Base-by-base conservation (phyloP, 2,888 invertebrate species). In the Leptura quadrifasciata region DNA sequence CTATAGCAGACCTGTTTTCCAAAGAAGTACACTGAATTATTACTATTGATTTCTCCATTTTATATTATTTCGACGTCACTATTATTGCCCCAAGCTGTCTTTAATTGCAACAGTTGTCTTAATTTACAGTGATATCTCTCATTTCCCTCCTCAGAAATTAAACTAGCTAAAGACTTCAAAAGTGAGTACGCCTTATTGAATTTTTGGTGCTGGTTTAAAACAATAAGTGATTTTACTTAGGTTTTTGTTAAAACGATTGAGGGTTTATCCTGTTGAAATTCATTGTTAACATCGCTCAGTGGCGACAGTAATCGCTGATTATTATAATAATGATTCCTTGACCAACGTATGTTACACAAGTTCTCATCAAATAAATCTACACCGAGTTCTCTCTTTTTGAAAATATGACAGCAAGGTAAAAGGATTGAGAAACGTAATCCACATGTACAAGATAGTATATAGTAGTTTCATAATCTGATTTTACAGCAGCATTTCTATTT, bases 401-500 rank as follows among this genome's bases (percentile, higher is more conserved):
- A 3, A 57, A 57, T 57, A 57, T 57, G 57, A n/a, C 57, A 17
- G n/a, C 57, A 18, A 57, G 20, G 57, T 17, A 57, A 57, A 10
- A 57, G 57, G 8, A 57, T 57, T 15, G 17, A 57, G n/a, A 17
- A 57, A 57, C 57, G 57, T 57, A 17, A n/a, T 57, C 57, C 57
- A 57, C 57, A 57, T 57, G 17, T 57, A 17, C 57, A 57, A 9
- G 57, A 57, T 57, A 17, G 5, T 24, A 17, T 17, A 57, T 17
- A 57, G 18, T 18, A 57, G 57, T 57, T n/a, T 57, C 57, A 57
- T 57, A 57, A 20, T 18, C n/a, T 17, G 57, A 57, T n/a, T 57
- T 57, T 57, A 57, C 57, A 57, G 57, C 18, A 57, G n/a, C 57
- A 57, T 57, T 57, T 57, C 20, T 57, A 57, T 17, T 57, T 57